phyloP scores from a whole-genome alignment of 1,140 invertebrate species.

The Trichonephila clavipes region DNA sequence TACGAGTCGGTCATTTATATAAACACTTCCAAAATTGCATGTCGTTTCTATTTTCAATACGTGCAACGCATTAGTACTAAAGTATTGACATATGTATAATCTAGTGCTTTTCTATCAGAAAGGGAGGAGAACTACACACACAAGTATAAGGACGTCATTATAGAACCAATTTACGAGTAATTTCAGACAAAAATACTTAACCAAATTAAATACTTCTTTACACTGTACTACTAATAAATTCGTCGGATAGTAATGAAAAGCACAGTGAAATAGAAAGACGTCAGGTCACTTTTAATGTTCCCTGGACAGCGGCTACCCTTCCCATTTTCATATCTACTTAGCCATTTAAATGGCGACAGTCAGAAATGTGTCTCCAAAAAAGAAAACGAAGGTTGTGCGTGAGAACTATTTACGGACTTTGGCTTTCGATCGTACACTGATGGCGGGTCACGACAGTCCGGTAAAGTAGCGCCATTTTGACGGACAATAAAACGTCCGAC shows the following conservation, averaged over 20 bases:
- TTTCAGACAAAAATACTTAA: no score
- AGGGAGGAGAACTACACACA: no score
- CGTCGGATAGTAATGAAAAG: background rate
- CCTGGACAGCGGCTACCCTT: background rate
- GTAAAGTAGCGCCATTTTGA: background rate
- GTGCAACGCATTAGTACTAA: no score
- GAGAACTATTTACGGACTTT: background rate
- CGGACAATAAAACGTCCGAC: background rate
- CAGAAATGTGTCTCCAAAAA: conserved; percentile 15
- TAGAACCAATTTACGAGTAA: no score
- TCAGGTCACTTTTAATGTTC: conserved; percentile 2
- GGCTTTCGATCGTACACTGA: background rate
- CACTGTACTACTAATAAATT: background rate
- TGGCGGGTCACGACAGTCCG: background rate
- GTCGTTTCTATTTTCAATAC: no score
- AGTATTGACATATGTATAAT: no score
- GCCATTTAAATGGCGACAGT: background rate
- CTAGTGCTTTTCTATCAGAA: no score
- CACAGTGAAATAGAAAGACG: background rate
- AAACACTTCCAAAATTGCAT: no score
- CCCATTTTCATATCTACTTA: background rate
- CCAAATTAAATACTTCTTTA: background rate
- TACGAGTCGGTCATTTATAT: no score
- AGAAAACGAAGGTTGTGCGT: background rate
- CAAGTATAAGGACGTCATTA: no score